phyloP scores from a whole-genome alignment of 2,797 vertebrate genomes.

The Nannoperca obscura region DNA sequence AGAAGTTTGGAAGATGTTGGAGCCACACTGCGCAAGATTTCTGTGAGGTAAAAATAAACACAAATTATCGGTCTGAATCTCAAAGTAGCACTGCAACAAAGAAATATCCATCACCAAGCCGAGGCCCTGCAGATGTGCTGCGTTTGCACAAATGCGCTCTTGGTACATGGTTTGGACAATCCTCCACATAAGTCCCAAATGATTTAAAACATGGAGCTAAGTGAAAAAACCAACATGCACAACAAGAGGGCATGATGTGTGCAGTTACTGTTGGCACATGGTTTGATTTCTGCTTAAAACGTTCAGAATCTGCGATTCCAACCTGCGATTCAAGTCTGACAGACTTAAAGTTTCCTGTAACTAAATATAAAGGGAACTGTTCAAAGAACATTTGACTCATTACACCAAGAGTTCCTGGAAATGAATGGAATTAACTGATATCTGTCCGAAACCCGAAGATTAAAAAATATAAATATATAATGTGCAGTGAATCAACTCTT shows the following conservation, averaged over 20 bases:
- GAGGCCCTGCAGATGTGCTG: constrained; percentile 1
- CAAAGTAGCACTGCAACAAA: constrained; percentile 1
- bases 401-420: background rate
- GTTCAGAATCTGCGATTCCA: background rate
- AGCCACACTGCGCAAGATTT: background rate
- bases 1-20: constrained; percentile 40
- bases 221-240: background rate
- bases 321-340: no score
- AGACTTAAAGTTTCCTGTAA: background rate
- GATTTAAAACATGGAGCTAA: background rate
- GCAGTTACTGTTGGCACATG: no score
- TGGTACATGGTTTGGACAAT: constrained; percentile 2
- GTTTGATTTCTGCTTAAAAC: background rate
- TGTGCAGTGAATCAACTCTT: background rate
- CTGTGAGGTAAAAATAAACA: constrained; percentile 34
- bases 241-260: background rate
- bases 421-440: background rate
- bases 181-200: background rate
- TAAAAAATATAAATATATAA: no score
- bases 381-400: background rate
- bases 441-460: background rate
- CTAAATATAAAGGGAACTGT: background rate
- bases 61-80: constrained; percentile 23
- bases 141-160: constrained; percentile 14
- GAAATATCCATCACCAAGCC: background rate